phyloP scores from a whole-genome alignment of 2,113 vertebrate genomes.

The Oreochromis spilurus region DNA sequence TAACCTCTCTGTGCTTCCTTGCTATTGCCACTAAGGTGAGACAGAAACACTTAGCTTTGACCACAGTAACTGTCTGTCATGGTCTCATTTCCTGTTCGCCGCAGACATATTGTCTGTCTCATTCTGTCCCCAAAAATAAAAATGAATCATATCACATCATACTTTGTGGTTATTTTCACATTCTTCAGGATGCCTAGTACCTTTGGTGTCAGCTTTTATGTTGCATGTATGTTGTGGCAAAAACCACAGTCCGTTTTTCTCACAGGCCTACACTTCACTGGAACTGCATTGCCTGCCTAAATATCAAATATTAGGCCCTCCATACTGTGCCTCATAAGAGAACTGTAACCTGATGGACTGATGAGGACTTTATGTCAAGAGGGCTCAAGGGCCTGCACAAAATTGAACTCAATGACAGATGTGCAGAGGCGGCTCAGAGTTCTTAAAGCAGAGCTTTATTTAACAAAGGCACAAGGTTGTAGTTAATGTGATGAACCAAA shows the following conservation, averaged over 20 bases:
- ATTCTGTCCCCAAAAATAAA: background rate
- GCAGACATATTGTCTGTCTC: background rate
- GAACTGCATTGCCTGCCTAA: background rate
- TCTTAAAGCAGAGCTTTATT: too few relatives aligned
- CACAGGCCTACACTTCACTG: fast-evolving
- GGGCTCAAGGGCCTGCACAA: too few relatives aligned
- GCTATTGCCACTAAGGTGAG: background rate
- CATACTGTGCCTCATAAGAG: background rate
- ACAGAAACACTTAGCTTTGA: background rate
- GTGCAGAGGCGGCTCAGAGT: too few relatives aligned
- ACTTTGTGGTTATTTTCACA: background rate
- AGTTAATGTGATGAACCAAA: too few relatives aligned
- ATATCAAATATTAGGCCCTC: background rate
- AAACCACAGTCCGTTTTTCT: background rate
- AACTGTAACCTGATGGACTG: background rate
- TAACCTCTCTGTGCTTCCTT: background rate
- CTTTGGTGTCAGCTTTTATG: background rate
- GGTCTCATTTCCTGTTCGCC: background rate
- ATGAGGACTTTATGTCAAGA: too few relatives aligned
- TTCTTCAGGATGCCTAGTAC: background rate
- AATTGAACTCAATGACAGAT: too few relatives aligned
- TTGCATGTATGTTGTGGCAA: background rate
- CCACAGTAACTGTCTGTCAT: background rate
- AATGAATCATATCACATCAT: background rate
- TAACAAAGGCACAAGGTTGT: too few relatives aligned